Evolutionary conservation across 1,140 invertebrate species (phyloP), one percentile per base, ranked within the genome.

Genomic region (Cherax destructor): DNA sequence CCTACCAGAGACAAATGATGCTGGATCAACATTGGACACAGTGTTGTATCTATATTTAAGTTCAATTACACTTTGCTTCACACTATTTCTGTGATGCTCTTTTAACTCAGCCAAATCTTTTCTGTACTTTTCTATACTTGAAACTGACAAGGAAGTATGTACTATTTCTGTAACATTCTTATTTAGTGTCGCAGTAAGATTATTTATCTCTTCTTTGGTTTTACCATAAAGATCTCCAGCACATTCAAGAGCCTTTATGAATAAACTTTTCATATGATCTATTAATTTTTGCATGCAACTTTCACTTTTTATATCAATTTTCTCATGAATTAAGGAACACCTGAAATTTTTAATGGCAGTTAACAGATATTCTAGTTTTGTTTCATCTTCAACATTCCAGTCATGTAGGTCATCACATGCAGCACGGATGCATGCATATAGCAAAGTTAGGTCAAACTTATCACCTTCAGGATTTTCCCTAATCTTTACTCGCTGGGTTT

Each of bases 11-110:
- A 89, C 52, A 52, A 81, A 89, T 50, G 87, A 89, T 30, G 87
- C 87, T 81, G 87, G 79, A 74, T 89, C 87, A 41, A 89, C 80
- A 21, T 89, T 89, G 13, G 87, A 87, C 24, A 87, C n/a, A 24
- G 3, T 59, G 50, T 87, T 78, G 50, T 77, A 87, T 24, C 11
- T 47, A 56, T 87, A 7, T 56, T 50, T 30, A 10, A 87, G 61
- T 6, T 78, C 69, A 56, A 4, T 77, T n/a, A 56, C 77, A 11
- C 76, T 74, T 30, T 30, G 18, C 11, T 84, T 18, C 18, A 24
- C 10, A 16, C 65, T 47, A 47, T 18, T 69, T 11, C 3, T 69
- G 21, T 30, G n/a, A 16, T 69, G 61, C 41, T 87, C 85, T 78
- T 87, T 18, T 59, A 30, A n/a, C 21, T 78, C 16, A 7, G 77